A percentile compares a stretch with the other conserved stretches of the same genome.
These are phyloP conservation scores for Laticauda colubrina DNA, from an alignment of 2,113 vertebrate genomes.

Conservation along the genomic window DNA sequence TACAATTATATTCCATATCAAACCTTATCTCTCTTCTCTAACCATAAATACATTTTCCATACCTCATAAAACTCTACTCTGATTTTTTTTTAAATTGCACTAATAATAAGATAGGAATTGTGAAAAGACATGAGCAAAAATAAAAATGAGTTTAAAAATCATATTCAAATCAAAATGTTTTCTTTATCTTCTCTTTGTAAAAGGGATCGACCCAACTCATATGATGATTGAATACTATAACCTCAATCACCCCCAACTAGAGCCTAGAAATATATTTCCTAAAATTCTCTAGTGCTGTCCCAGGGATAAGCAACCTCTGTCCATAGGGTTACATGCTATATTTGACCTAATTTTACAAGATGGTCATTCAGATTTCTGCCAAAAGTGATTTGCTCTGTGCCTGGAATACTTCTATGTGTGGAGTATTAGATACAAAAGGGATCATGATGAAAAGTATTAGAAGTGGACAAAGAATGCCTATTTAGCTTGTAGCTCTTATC, in stretches of 20 bases:
- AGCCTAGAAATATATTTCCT: background rate
- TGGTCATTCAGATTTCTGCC: background rate
- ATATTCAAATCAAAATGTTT: background rate
- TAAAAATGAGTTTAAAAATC: background rate
- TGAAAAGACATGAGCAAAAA: background rate
- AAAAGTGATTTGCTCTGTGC: background rate
- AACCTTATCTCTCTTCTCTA: too few species aligned
- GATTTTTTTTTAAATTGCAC: background rate
- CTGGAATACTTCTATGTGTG: background rate
- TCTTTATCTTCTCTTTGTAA: background rate
- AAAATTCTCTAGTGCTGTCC: background rate
- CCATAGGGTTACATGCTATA: background rate
- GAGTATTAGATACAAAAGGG: background rate
- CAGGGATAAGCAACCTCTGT: background rate
- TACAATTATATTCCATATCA: too few species aligned
- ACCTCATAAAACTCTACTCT: background rate
- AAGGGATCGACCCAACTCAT: background rate
- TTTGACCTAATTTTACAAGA: background rate
- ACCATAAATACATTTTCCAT: too few species aligned
- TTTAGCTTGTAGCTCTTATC: background rate
- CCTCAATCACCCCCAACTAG: background rate
- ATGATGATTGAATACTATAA: background rate
- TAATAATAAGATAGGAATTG: background rate
- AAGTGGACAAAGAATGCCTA: background rate
- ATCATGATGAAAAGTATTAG: background rate